Evolutionary conservation across 2,113 vertebrate genomes (phyloP), one percentile per base, ranked within the genome.

Genomic region (Morone saxatilis): DNA sequence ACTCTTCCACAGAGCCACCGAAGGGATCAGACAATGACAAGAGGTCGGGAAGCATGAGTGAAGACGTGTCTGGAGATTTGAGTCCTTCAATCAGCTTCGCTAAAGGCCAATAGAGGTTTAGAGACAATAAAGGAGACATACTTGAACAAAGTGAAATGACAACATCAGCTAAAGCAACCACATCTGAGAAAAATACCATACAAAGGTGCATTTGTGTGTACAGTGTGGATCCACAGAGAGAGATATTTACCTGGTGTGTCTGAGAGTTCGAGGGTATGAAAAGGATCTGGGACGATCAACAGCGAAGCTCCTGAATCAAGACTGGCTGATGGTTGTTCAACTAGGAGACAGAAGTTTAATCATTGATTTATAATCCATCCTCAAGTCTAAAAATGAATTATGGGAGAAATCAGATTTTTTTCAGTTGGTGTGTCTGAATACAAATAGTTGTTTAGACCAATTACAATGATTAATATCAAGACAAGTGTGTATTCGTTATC

Each of bases 51-150:
- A 99, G 97, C 95, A 99, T 95, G 84, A 99, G 97, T 0, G 97
- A 96, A 79, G 97, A 96, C 43, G 96, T 96, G 82, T 99, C 98
- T 56, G 98, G 98, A 95, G 98, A 99, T 94, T 99, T 99, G 86
- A 99, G 97, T 88, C 98, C 98, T 95, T 99, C 98, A 84, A 99
- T 99, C 93, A 99, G 96, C 94, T 99, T 99, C 92, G 98, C 98
- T 99, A 91, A 40, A 89, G 31, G 9, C n/a, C 50, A 20, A 56
- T 13, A 6, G 57, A 50, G 8, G 50, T 59, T 36, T 11, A 62
- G 10, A 76, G 11, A 51, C 4, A 4, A 68, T 40, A 50, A 59
- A 50, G 19, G 9, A 73, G 7, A 84, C 6, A 9, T 5, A 16
- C 11, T 38, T 76, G 2, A 77, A 59, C 14, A 50, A 51, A 61